A percentile compares a stretch with the other conserved stretches of the same genome.
Conservation (phyloP, 2,797 vertebrate species). For the Epinephelus awoara region DNA sequence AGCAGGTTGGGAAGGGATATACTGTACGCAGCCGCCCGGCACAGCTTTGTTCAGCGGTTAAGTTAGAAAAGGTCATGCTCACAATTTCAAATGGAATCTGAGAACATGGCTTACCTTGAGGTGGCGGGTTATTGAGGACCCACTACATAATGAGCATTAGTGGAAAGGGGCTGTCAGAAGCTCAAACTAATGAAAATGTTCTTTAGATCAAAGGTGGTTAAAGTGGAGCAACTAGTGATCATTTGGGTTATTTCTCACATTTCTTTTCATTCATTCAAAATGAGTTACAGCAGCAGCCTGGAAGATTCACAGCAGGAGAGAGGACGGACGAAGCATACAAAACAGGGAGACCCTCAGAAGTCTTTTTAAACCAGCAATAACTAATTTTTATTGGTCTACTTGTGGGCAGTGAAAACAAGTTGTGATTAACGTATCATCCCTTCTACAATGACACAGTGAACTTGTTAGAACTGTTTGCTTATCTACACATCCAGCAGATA, state of each 20-base stretch:
- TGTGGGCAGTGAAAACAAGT: not conserved
- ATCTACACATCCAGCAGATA: not conserved
- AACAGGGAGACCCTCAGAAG: slow-evolving; percentile 1
- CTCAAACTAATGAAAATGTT: slow-evolving; percentile 27
- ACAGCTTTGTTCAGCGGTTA: slow-evolving; percentile 45
- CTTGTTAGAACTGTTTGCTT: not conserved
- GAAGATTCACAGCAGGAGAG: not conserved
- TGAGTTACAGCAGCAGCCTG: slow-evolving; percentile 3
- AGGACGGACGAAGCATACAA: not conserved
- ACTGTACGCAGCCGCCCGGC: slow-evolving; percentile 20
- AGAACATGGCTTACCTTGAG: slow-evolving; percentile 41
- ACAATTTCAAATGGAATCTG: slow-evolving; percentile 46
- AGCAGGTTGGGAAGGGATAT: slow-evolving; percentile 32
- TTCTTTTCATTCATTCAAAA: slow-evolving; percentile 15
- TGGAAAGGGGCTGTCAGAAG: slow-evolving; percentile 10
- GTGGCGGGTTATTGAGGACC: slow-evolving; percentile 31
- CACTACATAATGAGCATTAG: slow-evolving; percentile 22
- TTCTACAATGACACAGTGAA: not conserved
- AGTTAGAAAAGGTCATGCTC: slow-evolving; percentile 62
- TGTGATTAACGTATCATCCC: not conserved
- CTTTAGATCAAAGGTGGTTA: slow-evolving; percentile 19
- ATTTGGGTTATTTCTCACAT: not conserved
- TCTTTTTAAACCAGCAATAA: not conserved
- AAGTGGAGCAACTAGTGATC: slow-evolving; percentile 5
- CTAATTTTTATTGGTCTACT: not conserved